These are phyloP conservation scores for Apteryx owenii DNA, from an alignment of 2,113 vertebrate species.

Conservation along the genomic window DNA sequence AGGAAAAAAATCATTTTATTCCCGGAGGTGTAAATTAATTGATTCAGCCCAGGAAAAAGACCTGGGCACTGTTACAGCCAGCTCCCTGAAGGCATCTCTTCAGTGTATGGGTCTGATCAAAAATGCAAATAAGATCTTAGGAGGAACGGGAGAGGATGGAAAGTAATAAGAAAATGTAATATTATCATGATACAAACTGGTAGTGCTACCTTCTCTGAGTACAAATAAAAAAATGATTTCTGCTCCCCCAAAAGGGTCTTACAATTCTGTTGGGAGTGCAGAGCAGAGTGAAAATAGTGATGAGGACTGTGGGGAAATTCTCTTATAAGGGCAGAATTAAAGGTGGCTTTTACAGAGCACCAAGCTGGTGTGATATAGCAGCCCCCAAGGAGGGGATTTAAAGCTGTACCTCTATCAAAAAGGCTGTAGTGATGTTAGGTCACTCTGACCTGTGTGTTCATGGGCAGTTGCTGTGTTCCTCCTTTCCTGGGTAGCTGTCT, in stretches of 20 bases:
- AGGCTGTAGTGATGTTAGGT: not conserved
- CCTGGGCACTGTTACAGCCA: not conserved
- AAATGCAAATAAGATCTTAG: slow-evolving; percentile 50
- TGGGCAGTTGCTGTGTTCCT: rapidly evolving
- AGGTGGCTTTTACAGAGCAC: not conserved
- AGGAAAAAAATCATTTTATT: slow-evolving; percentile 31
- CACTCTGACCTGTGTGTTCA: rapidly evolving
- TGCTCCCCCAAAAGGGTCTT: not conserved
- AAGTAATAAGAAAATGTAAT: not conserved
- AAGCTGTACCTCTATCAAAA: rapidly evolving
- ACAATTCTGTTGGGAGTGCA: not conserved
- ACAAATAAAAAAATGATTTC: not conserved
- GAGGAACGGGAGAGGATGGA: not conserved
- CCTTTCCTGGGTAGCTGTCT: not conserved
- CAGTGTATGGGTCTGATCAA: not conserved
- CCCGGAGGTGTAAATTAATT: slow-evolving; percentile 46
- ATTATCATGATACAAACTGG: not conserved
- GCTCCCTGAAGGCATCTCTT: not conserved
- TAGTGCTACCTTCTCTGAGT: not conserved
- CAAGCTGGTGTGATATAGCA: not conserved
- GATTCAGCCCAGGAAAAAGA: slow-evolving; percentile 40
- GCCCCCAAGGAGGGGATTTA: not conserved
- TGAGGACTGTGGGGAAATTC: not conserved
- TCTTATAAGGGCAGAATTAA: not conserved
- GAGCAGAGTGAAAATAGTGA: not conserved